These are phyloP conservation scores for Bemisia tabaci DNA, from an alignment of 1,140 invertebrate species.

Conservation along the genomic window DNA sequence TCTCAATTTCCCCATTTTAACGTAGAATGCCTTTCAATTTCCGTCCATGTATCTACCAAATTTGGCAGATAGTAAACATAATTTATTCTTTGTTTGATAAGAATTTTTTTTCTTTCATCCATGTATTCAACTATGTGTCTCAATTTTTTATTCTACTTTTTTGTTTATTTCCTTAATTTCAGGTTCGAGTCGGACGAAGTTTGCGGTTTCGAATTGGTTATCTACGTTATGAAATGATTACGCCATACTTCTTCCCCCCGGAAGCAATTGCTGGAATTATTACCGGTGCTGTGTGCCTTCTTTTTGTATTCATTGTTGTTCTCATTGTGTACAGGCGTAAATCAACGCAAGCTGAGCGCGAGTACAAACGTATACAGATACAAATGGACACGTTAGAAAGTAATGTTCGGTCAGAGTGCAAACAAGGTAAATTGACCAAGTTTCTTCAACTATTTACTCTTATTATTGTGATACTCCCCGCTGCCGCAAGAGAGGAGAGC, in stretches of 20 bases:
- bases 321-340: constrained; percentile 79
- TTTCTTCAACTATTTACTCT: background rate
- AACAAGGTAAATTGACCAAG: constrained; percentile 52
- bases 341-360: constrained; percentile 86
- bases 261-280: constrained; percentile 77
- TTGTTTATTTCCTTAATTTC: constrained; percentile 10
- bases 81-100: too few relatives aligned
- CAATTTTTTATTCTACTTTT: too few relatives aligned
- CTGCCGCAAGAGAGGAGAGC: too few relatives aligned
- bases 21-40: too few relatives aligned
- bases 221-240: constrained; percentile 75
- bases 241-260: constrained; percentile 67
- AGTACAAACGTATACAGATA: constrained; percentile 95
- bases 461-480: background rate
- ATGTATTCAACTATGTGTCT: too few relatives aligned
- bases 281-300: constrained; percentile 63
- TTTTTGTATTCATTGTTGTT: constrained; percentile 72
- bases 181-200: constrained; percentile 60
- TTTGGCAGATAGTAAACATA: too few relatives aligned
- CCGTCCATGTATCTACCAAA: too few relatives aligned
- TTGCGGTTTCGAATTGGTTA: constrained; percentile 76
- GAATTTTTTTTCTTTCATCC: too few relatives aligned
- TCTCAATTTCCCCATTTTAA: too few relatives aligned
- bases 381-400: constrained; percentile 99
- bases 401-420: constrained; percentile 94